Evolutionary conservation across 2,113 vertebrate genomes (phyloP).

Genomic region (Azemiops feae): DNA sequence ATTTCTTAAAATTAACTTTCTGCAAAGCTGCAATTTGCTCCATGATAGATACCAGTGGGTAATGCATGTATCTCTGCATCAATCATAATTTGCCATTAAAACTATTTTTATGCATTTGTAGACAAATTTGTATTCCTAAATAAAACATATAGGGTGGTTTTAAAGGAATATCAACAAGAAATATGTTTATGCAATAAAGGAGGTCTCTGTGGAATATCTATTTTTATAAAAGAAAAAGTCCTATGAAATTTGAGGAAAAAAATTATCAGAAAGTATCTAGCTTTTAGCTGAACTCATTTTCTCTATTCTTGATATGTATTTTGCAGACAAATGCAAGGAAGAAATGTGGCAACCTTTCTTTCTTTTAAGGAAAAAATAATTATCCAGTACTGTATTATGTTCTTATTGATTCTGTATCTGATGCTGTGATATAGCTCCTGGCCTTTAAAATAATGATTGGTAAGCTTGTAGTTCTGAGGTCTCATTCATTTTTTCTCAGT

Average conservation of each 20-base stretch:
- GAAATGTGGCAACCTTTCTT: conserved; percentile 47
- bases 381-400: conserved; percentile 64
- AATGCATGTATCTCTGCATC: not conserved
- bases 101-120: conserved; percentile 67
- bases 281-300: conserved; percentile 59
- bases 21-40: not conserved
- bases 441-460: conserved; percentile 1
- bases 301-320: conserved; percentile 21
- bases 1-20: not conserved
- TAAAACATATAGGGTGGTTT: conserved; percentile 46
- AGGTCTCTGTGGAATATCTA: conserved; percentile 38
- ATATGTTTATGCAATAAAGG: conserved; percentile 21
- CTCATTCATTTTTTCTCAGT: conserved; percentile 3
- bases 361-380: conserved; percentile 48
- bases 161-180: conserved; percentile 41
- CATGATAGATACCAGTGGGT: not conserved
- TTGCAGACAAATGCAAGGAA: conserved; percentile 47
- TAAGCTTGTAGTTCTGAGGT: conserved; percentile 53
- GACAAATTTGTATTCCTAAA: conserved; percentile 44
- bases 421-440: conserved; percentile 43
- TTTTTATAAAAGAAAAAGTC: conserved; percentile 40
- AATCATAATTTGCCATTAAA: conserved; percentile 23
- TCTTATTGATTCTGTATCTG: conserved; percentile 47
- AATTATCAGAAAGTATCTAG: conserved; percentile 2
- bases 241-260: not conserved